Evolutionary conservation across 2,888 invertebrate species (phyloP).

Genomic region (Chaetogeoica ovagalla): DNA sequence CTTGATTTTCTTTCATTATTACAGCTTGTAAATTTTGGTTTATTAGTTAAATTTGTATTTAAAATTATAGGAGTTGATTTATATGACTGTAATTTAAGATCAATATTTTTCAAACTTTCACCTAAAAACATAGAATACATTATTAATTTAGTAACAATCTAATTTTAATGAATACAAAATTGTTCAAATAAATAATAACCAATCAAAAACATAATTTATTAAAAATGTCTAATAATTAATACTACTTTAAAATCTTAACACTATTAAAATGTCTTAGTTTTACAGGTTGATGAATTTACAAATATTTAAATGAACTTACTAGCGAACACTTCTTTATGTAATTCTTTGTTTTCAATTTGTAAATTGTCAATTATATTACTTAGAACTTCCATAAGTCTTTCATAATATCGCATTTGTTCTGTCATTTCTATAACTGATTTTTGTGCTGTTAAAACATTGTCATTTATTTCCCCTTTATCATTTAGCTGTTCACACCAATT

Average conservation of each 20-base stretch:
- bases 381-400: not conserved
- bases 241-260: no score
- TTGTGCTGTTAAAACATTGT: not conserved
- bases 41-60: constrained; percentile 2
- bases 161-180: no score
- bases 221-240: no score
- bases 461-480: constrained; percentile 4
- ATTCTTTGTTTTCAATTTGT: constrained; percentile 20
- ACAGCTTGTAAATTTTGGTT: not conserved
- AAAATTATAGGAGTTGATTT: constrained; percentile 11
- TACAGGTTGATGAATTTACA: not conserved
- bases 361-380: constrained; percentile 28
- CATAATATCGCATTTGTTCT: constrained; percentile 13
- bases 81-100: constrained; percentile 24
- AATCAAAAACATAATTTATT: no score
- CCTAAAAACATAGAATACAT: not conserved
- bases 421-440: constrained; percentile 21
- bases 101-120: constrained; percentile 11
- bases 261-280: no score
- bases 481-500: constrained; percentile 35
- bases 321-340: constrained; percentile 28
- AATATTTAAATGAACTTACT: constrained; percentile 17
- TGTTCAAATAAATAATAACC: no score
- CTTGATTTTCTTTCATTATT: constrained; percentile 19
- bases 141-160: no score